Base-by-base conservation (phyloP, 1,140 invertebrate genomes). In the Camponotus pennsylvanicus region DNA sequence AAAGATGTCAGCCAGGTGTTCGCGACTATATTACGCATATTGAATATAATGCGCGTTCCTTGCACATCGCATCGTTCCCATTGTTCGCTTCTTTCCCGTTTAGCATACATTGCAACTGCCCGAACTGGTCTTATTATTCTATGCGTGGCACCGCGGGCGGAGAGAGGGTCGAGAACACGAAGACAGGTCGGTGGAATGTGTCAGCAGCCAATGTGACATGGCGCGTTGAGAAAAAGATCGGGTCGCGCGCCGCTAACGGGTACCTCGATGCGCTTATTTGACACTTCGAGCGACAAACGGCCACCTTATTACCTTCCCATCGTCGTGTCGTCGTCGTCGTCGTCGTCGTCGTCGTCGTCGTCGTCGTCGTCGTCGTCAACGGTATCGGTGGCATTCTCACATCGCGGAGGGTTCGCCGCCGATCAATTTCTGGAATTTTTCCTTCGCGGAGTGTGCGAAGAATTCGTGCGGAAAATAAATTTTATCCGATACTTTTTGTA, bases 211-310 rank as follows among this genome's bases (percentile, higher is more conserved):
- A 80, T 27, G 73, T 78, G 63, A 89, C 82, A 89, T 89, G 88
- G 79, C 88, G 85, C 79, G 89, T 86, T 89, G 86, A 86, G 87
- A 86, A 90, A 86, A 89, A 91, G 88, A 91, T 91, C 90, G 76
- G 87, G 67, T 80, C 63, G 76, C 86, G 80, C 18, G 45, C 57
- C 42, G 40, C 86, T 87, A 90, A 88, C 90, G 86, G 87, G 80
- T 76, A 87, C 86, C 91, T 92, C 93, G 93, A 92, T 93, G 93
- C 93, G 93, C 91, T 95, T 95, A 95, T 95, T 95, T 95, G 94
- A 95, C 94, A 95, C 92, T 92, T 92, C 70, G 89, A 92, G 83
- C 93, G 94, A 95, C 94, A 93, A 94, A 95, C 94, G 93, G 93
- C 93, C 90, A 92, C 91, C 93, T 94, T 95, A 95, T 95, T 94